Conservation (phyloP, 2,113 vertebrate species). For the Zeus faber region DNA sequence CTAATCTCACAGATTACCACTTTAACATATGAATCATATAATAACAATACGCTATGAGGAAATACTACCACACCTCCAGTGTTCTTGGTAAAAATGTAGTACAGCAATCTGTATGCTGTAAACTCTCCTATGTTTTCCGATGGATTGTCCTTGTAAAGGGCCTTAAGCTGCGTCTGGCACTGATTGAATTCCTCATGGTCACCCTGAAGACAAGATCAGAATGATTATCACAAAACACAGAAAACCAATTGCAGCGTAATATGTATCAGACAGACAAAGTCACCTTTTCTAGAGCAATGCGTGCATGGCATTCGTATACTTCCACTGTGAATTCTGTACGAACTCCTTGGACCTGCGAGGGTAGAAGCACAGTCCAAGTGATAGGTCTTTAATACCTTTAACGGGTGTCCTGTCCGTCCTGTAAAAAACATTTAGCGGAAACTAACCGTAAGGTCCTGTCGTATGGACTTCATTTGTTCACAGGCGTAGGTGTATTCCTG, state of each 20-base stretch:
- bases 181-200: constrained; percentile 95
- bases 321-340: constrained; percentile 91
- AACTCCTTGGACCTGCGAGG: constrained; percentile 83
- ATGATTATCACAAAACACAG: background rate
- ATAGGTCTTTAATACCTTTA: too few relatives aligned
- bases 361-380: background rate
- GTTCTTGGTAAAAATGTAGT: constrained; percentile 93
- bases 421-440: background rate
- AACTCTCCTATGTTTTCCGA: constrained; percentile 89
- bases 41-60: too few relatives aligned
- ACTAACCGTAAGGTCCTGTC: constrained; percentile 89
- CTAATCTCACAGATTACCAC: constrained; percentile 44
- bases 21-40: too few relatives aligned
- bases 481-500: constrained; percentile 89
- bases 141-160: constrained; percentile 83
- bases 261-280: background rate
- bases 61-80: constrained; percentile 78
- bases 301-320: constrained; percentile 90
- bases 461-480: constrained; percentile 92
- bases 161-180: constrained; percentile 91
- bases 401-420: background rate
- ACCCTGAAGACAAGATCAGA: constrained; percentile 65
- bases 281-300: constrained; percentile 90
- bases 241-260: background rate
- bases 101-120: constrained; percentile 87